These are phyloP conservation scores for Callipepla squamata DNA, from an alignment of 2,113 vertebrate species.

Conservation along the genomic window DNA sequence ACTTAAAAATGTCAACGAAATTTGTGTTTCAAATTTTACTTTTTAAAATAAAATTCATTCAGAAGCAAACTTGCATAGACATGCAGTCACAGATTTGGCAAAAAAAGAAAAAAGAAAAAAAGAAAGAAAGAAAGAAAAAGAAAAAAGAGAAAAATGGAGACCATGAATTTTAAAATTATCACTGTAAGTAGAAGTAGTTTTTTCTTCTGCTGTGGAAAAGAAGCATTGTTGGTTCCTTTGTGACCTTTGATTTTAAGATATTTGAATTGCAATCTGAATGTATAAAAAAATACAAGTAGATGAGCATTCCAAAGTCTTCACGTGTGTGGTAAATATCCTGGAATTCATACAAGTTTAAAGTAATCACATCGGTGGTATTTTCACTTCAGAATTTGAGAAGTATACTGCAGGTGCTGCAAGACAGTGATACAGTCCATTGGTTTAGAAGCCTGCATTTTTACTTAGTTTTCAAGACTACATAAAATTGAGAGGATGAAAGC, in stretches of 20 bases:
- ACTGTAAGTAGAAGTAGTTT: not conserved
- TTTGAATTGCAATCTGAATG: not conserved
- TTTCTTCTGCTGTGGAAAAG: not conserved
- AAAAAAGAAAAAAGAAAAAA: not conserved
- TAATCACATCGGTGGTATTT: not conserved
- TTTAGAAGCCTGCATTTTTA: not conserved
- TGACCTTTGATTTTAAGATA: not conserved
- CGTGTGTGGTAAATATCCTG: not conserved
- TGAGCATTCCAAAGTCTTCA: not conserved
- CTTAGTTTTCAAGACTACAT: not conserved
- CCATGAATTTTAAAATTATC: not conserved
- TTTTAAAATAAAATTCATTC: not conserved
- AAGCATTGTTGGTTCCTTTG: not conserved
- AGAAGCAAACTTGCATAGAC: not conserved
- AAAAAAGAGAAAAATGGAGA: not conserved
- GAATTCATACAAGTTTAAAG: not conserved
- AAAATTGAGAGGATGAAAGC: slow-evolving; percentile 19
- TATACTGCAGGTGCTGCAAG: not conserved
- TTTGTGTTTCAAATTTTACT: not conserved
- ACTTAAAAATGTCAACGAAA: not conserved
- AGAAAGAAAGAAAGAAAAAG: too few species aligned
- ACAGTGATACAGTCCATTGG: not conserved
- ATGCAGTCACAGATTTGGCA: not conserved
- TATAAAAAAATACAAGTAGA: not conserved
- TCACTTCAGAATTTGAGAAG: not conserved